phyloP scores from a whole-genome alignment of 2,888 invertebrate genomes.

The Antitype chi region DNA sequence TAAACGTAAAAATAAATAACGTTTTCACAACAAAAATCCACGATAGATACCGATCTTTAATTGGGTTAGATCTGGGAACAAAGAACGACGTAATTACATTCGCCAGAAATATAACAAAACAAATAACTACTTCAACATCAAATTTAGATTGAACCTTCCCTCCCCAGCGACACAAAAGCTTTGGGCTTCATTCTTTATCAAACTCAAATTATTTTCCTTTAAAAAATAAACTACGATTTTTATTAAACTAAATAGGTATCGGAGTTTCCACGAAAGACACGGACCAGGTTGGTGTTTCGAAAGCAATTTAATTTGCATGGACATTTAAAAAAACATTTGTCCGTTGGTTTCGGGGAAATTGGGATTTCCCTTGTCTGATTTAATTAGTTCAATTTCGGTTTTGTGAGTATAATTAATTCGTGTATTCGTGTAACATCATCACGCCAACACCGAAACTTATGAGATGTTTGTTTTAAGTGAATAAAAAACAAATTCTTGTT shows the following conservation, averaged over 20 bases:
- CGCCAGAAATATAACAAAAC: slow-evolving; percentile 67
- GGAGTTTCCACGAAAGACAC: slow-evolving; percentile 64
- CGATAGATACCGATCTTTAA: slow-evolving; percentile 63
- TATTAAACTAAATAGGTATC: slow-evolving; percentile 65
- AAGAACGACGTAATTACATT: slow-evolving; percentile 67
- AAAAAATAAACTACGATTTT: slow-evolving; percentile 69
- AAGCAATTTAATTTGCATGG: slow-evolving; percentile 53
- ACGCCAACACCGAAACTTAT: background rate
- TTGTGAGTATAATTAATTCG: slow-evolving; percentile 52
- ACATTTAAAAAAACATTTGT: slow-evolving; percentile 57
- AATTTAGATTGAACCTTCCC: slow-evolving; percentile 78
- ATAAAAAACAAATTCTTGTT: background rate
- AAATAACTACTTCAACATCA: slow-evolving; percentile 75
- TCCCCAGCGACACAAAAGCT: slow-evolving; percentile 73
- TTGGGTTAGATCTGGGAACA: slow-evolving; percentile 62
- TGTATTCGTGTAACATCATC: slow-evolving; percentile 30
- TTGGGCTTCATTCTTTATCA: slow-evolving; percentile 78
- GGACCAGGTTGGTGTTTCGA: slow-evolving; percentile 39
- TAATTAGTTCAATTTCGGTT: slow-evolving; percentile 60
- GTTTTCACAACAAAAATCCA: slow-evolving; percentile 54
- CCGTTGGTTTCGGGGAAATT: slow-evolving; percentile 54
- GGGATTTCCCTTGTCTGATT: slow-evolving; percentile 48
- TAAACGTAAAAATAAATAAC: slow-evolving; percentile 47
- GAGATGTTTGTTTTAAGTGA: background rate
- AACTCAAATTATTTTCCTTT: slow-evolving; percentile 76